phyloP scores from a whole-genome alignment of 2,888 invertebrate species.

The Noctua comes region DNA sequence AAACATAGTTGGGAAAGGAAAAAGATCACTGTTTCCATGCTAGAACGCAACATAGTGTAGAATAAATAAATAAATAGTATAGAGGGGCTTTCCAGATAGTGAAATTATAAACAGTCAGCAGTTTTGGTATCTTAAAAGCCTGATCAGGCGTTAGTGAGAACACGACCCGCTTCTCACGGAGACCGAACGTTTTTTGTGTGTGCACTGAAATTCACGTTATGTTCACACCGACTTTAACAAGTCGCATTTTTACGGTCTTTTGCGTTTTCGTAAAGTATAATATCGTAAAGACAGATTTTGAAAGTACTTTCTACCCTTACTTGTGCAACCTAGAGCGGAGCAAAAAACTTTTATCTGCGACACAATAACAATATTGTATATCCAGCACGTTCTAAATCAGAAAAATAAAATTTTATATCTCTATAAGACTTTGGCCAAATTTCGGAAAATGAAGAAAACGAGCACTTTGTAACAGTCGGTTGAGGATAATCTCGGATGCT shows the following conservation, averaged over 20 bases:
- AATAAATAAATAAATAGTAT: too few relatives aligned
- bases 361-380: not conserved
- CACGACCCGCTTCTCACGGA: not conserved
- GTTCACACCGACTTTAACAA: not conserved
- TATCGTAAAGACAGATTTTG: not conserved
- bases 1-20: not conserved
- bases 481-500: constrained; percentile 14
- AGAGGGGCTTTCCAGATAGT: not conserved
- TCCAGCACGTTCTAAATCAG: not conserved
- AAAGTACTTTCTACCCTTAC: not conserved
- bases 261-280: not conserved
- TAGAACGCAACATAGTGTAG: not conserved
- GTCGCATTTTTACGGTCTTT: not conserved
- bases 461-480: constrained; percentile 11
- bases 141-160: too few relatives aligned
- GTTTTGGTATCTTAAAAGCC: not conserved
- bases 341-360: not conserved
- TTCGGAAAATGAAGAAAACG: constrained; percentile 16
- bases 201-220: not conserved
- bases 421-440: not conserved
- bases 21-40: not conserved
- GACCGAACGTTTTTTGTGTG: not conserved
- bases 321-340: not conserved
- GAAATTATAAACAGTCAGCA: not conserved
- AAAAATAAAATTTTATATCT: constrained; percentile 2